Evolutionary conservation across 2,888 invertebrate species (phyloP).

Genomic region (Lithophane ornitopus): DNA sequence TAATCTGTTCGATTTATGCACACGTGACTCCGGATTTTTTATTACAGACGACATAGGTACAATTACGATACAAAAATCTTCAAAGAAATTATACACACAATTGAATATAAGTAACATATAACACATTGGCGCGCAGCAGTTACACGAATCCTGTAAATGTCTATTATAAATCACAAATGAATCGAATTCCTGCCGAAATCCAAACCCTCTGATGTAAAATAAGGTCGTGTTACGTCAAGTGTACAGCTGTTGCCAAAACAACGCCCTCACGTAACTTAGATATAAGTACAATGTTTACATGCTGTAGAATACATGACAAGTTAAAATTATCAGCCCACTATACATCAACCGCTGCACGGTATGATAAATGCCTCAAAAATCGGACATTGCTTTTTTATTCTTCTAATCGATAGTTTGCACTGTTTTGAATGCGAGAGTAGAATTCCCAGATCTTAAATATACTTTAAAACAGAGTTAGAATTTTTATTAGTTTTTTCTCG

Average conservation of each 20-base stretch:
- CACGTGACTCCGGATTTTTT: not conserved
- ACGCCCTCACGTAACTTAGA: constrained; percentile 40
- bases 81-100: constrained; percentile 17
- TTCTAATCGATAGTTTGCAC: too few species aligned
- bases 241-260: constrained; percentile 49
- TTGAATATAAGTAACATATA: too few species aligned
- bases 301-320: constrained; percentile 50
- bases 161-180: constrained; percentile 34
- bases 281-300: constrained; percentile 45
- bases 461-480: too few species aligned
- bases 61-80: constrained; percentile 18
- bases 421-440: too few species aligned
- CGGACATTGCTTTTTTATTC: too few species aligned
- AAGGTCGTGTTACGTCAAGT: constrained; percentile 24
- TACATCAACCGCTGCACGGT: constrained; percentile 46
- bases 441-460: too few species aligned
- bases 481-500: too few species aligned
- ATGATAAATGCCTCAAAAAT: too few species aligned
- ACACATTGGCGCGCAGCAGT: constrained; percentile 34
- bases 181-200: constrained; percentile 35
- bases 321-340: constrained; percentile 62
- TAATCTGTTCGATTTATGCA: too few species aligned
- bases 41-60: constrained; percentile 6
- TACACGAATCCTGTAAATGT: constrained; percentile 27
- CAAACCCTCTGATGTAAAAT: constrained; percentile 21